Base-by-base conservation (phyloP, 2,888 invertebrate species). In the Tetropium fuscum region DNA sequence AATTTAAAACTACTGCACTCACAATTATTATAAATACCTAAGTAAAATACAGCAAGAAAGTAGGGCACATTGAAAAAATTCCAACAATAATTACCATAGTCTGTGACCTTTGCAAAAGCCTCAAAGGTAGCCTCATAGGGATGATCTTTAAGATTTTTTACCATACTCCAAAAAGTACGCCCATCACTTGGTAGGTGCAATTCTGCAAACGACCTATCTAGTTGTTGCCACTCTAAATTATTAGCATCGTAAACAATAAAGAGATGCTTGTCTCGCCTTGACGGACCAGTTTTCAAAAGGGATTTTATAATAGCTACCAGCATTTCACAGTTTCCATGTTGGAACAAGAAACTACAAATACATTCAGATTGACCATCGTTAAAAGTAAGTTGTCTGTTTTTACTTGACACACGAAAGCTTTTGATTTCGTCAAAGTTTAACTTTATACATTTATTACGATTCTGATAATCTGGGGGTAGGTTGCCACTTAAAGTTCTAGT, bases 141-240 rank as follows among this genome's bases (percentile, higher is more conserved):
- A 74, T 93, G 85, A 58, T 87, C 83, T 65, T 85, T 86, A 55
- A 87, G 82, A 75, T 86, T 86, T 68, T 83, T 84, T 15, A 87
- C 81, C 70, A 88, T 83, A 60, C 83, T 84, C 90, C 90, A 91
- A 0, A 90, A 87, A 3, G 87, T 87, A 0, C 87, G 85, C 48
- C 87, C 87, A 71, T 92, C 91, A 11, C 88, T 87, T 76, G 92
- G 92, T 59, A 97, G 86, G 75, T 95, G 90, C 63, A 97, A 81
- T 70, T 95, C 94, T 2, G 93, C 93, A 77, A 97, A 96, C 0
- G 96, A 95, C 76, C 88, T 89, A 68, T 91, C 90, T 63, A 96
- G 79, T 18, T 91, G 92, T 69, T 87, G 87, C 6, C 88, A 86
- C 67, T 90, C 88, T 0, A 82, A 81, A 58, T 86, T 85, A 5